Conservation (phyloP, 2,113 vertebrate species). For the Nothoprocta pentlandii region DNA sequence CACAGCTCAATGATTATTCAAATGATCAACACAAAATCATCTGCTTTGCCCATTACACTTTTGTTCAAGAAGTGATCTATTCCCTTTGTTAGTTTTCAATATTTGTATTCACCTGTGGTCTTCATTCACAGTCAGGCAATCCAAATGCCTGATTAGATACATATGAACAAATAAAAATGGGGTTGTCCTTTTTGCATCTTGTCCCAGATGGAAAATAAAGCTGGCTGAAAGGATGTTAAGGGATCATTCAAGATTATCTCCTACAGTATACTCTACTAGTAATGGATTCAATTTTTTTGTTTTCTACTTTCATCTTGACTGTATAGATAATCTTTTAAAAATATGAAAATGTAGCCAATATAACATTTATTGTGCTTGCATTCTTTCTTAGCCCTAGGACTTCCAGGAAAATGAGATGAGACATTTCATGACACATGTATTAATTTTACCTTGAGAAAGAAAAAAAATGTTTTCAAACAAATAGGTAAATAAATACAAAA, state of each 20-base stretch:
- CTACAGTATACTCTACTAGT: not conserved
- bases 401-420: slow-evolving; percentile 51
- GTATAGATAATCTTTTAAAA: slow-evolving; percentile 41
- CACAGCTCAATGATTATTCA: not conserved
- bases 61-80: not conserved
- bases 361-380: not conserved
- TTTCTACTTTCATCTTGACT: slow-evolving; percentile 22
- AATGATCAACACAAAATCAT: not conserved
- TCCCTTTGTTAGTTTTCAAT: not conserved
- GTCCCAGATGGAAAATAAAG: slow-evolving; percentile 1
- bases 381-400: slow-evolving; percentile 30
- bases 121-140: not conserved
- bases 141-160: not conserved
- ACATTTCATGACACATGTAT: slow-evolving; percentile 37
- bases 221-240: not conserved
- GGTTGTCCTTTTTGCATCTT: slow-evolving; percentile 2
- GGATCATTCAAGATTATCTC: not conserved
- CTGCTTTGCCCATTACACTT: not conserved
- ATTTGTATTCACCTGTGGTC: not conserved
- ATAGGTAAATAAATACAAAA: slow-evolving; percentile 38
- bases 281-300: not conserved
- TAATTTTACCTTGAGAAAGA: slow-evolving; percentile 49
- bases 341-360: slow-evolving; percentile 35
- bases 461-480: slow-evolving; percentile 10
- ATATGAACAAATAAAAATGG: not conserved